phyloP scores from a whole-genome alignment of 1,140 invertebrate species.

The Sinonovacula constricta region DNA sequence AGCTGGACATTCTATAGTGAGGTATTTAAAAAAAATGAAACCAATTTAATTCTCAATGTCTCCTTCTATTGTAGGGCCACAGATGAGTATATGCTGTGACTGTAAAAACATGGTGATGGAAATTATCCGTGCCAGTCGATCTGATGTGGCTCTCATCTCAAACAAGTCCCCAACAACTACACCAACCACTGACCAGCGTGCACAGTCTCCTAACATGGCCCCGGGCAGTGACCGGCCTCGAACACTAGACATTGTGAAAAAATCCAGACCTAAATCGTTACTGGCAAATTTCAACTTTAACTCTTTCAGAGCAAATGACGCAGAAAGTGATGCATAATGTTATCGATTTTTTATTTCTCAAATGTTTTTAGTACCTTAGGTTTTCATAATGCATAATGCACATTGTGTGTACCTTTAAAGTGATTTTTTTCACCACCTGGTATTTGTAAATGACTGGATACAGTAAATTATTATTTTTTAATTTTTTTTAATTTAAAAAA shows the following conservation, averaged over 20 bases:
- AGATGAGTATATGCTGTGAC: conserved; percentile 94
- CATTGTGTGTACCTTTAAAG: too few relatives aligned
- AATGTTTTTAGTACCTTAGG: too few relatives aligned
- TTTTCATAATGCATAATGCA: too few relatives aligned
- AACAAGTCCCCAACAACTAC: background rate
- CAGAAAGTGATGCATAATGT: background rate
- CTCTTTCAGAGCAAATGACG: conserved; percentile 16
- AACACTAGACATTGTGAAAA: conserved; percentile 10
- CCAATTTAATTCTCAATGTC: too few relatives aligned
- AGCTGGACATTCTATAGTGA: too few relatives aligned
- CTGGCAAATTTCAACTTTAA: conserved; percentile 31
- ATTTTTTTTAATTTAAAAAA: too few relatives aligned
- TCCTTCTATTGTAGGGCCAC: conserved; percentile 81
- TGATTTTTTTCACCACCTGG: too few relatives aligned
- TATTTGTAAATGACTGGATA: too few relatives aligned
- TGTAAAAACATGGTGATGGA: conserved; percentile 96
- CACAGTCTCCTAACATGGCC: background rate
- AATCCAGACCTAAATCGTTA: conserved; percentile 26
- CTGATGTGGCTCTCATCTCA: conserved; percentile 61
- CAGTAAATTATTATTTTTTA: too few relatives aligned
- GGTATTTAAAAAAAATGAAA: too few relatives aligned
- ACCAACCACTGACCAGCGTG: background rate
- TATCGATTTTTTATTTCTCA: too few relatives aligned
- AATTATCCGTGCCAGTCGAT: conserved; percentile 85
- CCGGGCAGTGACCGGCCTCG: background rate